Evolutionary conservation across 2,797 vertebrate species (phyloP).

Genomic region (Manis javanica): DNA sequence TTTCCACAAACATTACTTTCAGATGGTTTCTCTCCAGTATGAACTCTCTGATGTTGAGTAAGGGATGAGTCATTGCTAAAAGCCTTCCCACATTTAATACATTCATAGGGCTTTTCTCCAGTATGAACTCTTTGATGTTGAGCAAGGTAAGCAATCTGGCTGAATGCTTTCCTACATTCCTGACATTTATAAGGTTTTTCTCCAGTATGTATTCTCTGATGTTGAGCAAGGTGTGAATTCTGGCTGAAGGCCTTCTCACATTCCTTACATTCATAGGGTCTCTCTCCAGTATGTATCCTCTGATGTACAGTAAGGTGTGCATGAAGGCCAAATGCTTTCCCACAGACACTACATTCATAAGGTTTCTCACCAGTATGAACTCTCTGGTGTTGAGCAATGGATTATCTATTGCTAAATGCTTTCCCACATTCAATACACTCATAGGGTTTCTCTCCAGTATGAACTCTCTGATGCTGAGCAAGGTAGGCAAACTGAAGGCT

Average conservation of each 20-base stretch:
- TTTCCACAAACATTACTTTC: slow-evolving; percentile 80
- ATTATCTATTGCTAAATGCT: slow-evolving; percentile 79
- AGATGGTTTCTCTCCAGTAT: slow-evolving; percentile 80
- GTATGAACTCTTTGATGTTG: slow-evolving; percentile 82
- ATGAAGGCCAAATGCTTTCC: slow-evolving; percentile 80
- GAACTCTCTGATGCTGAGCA: slow-evolving; percentile 79
- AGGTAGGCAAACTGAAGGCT: slow-evolving; percentile 80
- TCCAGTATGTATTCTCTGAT: slow-evolving; percentile 82
- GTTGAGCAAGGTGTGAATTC: slow-evolving; percentile 81
- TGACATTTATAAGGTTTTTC: slow-evolving; percentile 81
- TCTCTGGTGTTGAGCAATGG: slow-evolving; percentile 80
- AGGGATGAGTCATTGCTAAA: slow-evolving; percentile 81
- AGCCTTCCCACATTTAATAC: slow-evolving; percentile 80
- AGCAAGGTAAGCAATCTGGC: slow-evolving; percentile 78
- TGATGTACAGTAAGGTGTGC: slow-evolving; percentile 81
- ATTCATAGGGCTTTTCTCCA: slow-evolving; percentile 81
- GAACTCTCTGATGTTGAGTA: slow-evolving; percentile 79
- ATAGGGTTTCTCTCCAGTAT: slow-evolving; percentile 81
- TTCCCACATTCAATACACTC: slow-evolving; percentile 79
- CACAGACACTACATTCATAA: slow-evolving; percentile 77
- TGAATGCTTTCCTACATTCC: slow-evolving; percentile 79
- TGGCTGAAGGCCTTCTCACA: slow-evolving; percentile 82
- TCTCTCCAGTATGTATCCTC: slow-evolving; percentile 80
- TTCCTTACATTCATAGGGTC: slow-evolving; percentile 78
- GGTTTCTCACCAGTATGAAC: slow-evolving; percentile 81